These are phyloP conservation scores for Cyanoderma ruficeps DNA, from an alignment of 2,113 vertebrate genomes.

Conservation along the genomic window DNA sequence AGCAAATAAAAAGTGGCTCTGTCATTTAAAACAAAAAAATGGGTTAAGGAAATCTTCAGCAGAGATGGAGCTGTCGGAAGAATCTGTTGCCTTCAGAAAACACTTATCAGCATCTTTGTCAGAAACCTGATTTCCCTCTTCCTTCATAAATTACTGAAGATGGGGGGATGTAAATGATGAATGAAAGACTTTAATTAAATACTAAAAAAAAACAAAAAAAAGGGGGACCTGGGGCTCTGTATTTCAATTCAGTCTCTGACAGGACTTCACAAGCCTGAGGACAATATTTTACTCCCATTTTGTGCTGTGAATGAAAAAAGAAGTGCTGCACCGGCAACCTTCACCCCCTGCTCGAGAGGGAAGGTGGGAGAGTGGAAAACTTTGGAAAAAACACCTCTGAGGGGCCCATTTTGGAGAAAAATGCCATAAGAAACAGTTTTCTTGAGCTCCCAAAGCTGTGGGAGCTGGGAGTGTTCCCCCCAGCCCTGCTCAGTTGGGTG, in stretches of 20 bases:
- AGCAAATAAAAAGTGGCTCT: neutral
- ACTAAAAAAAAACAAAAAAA: neutral
- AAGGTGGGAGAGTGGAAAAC: neutral
- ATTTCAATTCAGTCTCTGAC: slow-evolving; percentile 29
- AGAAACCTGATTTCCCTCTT: neutral
- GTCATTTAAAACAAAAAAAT: neutral
- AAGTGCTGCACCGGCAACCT: neutral
- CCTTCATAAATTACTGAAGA: neutral
- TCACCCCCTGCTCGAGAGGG: neutral
- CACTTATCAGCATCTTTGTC: neutral
- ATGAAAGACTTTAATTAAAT: slow-evolving; percentile 62
- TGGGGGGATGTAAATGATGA: neutral
- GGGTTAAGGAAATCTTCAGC: neutral
- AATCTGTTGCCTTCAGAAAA: neutral
- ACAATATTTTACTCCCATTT: neutral
- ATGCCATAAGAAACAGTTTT: neutral
- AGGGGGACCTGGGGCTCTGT: neutral
- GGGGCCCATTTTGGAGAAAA: neutral
- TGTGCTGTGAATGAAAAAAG: neutral
- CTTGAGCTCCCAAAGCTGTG: neutral
- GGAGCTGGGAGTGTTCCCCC: neutral
- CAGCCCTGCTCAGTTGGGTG: neutral
- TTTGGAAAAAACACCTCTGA: neutral
- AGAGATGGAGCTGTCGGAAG: neutral
- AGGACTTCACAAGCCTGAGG: slow-evolving; percentile 10